Evolutionary conservation across 2,797 vertebrate genomes (phyloP), one percentile per base, ranked within the genome.

Genomic region (Pseudotriccus pelzelni): DNA sequence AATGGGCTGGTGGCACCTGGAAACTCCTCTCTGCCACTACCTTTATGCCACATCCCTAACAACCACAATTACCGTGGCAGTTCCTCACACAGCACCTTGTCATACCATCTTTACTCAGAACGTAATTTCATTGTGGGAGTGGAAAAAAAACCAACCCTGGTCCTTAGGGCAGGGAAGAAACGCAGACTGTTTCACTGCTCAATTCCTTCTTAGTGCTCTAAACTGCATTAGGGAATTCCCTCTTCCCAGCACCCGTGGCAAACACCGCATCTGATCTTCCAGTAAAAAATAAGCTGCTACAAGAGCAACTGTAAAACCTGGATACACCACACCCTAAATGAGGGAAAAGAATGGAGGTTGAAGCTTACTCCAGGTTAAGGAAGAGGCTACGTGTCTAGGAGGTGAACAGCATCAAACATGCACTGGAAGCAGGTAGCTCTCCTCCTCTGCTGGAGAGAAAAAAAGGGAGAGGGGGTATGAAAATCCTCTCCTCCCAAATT

Each of bases 311-410:
- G 93, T 85, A 96, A 95, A 96, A 96, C 94, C 96, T 96, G 96
- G 94, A 96, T 96, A 96, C 64, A 96, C 94, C 97, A 97, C 91
- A 96, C 92, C 97, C 95, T 97, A 97, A 94, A 97, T 85, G 91
- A 92, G 95, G 94, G 89, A 93, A 89, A 94, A 94, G 89, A 97
- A 91, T 79, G 84, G 93, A 94, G 94, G 97, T 75, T 97, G 95
- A 95, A 94, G 87, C 84, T 96, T 96, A 95, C 87, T 97, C 97
- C 97, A 97, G 96, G 97, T 97, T 96, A 97, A 97, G 97, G 97
- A 97, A 97, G 97, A 97, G 96, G 97, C 97, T 97, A 97, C 92
- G 96, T 96, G 96, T 97, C 97, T 97, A 97, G 97, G 97, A 97
- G 97, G 97, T 97, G 97, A 97, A 96, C 97, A 97, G 97, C 92